These are phyloP conservation scores for Lycocorax pyrrhopterus DNA, from an alignment of 2,113 vertebrate species.

Conservation along the genomic window DNA sequence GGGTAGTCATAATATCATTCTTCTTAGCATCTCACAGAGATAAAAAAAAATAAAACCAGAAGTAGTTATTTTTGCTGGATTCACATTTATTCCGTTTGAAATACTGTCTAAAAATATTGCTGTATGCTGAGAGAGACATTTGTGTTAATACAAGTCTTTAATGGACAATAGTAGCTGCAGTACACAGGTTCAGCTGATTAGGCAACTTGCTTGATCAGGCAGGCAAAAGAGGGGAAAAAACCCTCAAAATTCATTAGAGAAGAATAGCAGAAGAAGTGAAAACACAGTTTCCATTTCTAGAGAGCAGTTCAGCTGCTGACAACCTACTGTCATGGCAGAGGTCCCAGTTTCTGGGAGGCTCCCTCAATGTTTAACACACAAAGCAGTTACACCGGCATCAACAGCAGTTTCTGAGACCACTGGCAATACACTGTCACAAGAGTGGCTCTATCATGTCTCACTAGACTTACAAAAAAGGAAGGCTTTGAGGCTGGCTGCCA, in stretches of 20 bases:
- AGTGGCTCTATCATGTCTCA: neutral
- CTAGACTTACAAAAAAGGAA: neutral
- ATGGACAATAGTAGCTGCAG: neutral
- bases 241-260: neutral
- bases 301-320: neutral
- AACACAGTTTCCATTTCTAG: neutral
- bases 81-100: neutral
- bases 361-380: neutral
- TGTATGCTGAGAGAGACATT: neutral
- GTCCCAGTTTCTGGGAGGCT: neutral
- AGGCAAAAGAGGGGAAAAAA: rapidly evolving
- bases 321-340: neutral
- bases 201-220: neutral
- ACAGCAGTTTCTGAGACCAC: neutral
- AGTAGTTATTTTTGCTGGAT: neutral
- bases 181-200: neutral
- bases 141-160: neutral
- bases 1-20: neutral
- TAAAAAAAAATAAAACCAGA: neutral
- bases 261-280: neutral
- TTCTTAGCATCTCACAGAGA: neutral
- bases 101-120: neutral
- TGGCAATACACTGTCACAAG: rapidly evolving
- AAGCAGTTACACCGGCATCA: neutral
- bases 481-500: neutral